phyloP scores from a whole-genome alignment of 2,888 invertebrate species.

The Zhengitettix transpicula region DNA sequence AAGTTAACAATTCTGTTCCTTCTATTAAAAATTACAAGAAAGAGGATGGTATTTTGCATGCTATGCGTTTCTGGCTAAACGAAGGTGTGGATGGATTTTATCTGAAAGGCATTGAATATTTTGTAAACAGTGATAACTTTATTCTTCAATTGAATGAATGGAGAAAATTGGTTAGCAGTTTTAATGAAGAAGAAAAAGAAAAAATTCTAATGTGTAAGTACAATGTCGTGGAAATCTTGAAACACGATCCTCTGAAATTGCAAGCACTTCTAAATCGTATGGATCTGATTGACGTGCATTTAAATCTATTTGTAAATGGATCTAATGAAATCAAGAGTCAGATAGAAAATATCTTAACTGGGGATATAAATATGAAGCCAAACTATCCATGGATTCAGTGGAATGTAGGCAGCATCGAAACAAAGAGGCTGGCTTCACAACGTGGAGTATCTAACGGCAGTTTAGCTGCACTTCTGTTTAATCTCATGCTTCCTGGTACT shows the following conservation, averaged over 20 bases:
- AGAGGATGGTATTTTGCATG: slow-evolving; percentile 15
- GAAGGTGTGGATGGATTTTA: slow-evolving; percentile 80
- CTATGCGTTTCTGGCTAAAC: slow-evolving; percentile 49
- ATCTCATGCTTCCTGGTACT: slow-evolving; percentile 72
- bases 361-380: slow-evolving; percentile 28
- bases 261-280: slow-evolving; percentile 39
- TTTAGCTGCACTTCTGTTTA: slow-evolving; percentile 50
- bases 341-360: slow-evolving; percentile 26
- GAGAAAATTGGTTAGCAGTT: slow-evolving; percentile 36
- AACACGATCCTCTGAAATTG: slow-evolving; percentile 32
- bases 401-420: slow-evolving; percentile 51
- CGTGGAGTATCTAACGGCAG: slow-evolving; percentile 39
- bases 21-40: background rate
- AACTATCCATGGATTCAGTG: slow-evolving; percentile 65
- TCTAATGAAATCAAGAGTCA: slow-evolving; percentile 38
- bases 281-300: slow-evolving; percentile 53
- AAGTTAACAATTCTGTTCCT: background rate
- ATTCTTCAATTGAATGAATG: slow-evolving; percentile 41
- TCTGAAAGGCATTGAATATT: slow-evolving; percentile 57
- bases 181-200: slow-evolving; percentile 23
- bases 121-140: slow-evolving; percentile 41
- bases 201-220: slow-evolving; percentile 51
- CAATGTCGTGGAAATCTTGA: slow-evolving; percentile 30
- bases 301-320: slow-evolving; percentile 36
- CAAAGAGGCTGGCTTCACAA: slow-evolving; percentile 39